Base-by-base conservation (phyloP, 2,113 vertebrate species). In the Casuarius casuarius region DNA sequence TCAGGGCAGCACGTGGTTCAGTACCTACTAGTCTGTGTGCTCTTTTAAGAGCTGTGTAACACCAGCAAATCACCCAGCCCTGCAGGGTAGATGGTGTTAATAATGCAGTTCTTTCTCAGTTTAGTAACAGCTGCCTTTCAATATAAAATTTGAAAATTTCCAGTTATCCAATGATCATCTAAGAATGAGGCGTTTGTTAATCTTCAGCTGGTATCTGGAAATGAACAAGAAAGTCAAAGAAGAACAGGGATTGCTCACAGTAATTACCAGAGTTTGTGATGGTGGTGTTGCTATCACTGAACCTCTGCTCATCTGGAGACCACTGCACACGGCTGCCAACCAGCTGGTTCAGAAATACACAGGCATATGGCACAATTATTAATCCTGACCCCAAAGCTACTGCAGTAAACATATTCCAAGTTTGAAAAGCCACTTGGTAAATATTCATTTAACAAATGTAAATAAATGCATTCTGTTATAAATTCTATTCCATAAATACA, bases 331-430 rank as follows among this genome's bases (percentile, higher is more conserved):
- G 71, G 71, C 33, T 91, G 78, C 48, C 87, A 95, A 52, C 59
- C 81, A 95, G 91, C 81, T 96, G 87, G 61, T 94, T 90, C 49
- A 91, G 40, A 95, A 92, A 95, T 72, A 38, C 13, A 65, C 26
- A 72, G 78, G 12, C 67, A 94, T 94, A 94, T 89, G 89, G 84
- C 51, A 65, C 26, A 61, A 77, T 44, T 91, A 89, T 88, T 87
- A 93, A 90, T 73, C 68, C 31, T 86, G 78, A 90, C 61, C 67
- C 56, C 42, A 65, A 84, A 89, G 52, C 80, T 87, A 91, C 70
- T 91, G 28, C 26, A 83, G 63, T 59, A 75, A 94, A 72, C 8
- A 67, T 42, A 63, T 51, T 68, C 40, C 52, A 76, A 62, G 21
- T 48, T 83, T 65, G 58, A 75, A 96, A 88, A 86, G 38, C 16